A percentile compares a stretch with the other conserved stretches of the same genome.
Conservation (phyloP, 35 echinoderm and acorn worm genomes). For the Chiridota heheva region DNA sequence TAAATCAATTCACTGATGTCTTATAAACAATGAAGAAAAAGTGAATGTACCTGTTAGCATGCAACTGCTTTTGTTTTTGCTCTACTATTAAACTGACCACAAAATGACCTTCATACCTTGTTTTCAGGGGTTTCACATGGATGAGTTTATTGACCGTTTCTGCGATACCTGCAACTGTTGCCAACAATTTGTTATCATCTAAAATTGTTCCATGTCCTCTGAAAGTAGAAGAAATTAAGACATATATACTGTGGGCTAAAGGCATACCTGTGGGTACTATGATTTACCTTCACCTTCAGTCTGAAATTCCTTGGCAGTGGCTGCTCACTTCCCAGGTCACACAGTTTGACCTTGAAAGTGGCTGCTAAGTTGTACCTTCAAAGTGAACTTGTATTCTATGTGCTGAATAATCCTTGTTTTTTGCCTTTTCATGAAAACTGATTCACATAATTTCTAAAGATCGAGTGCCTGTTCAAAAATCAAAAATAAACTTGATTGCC, state of each 20-base stretch:
- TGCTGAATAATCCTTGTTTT: background rate
- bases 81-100: no score
- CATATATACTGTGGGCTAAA: background rate
- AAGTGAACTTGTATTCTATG: background rate
- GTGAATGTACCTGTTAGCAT: no score
- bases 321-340: no score
- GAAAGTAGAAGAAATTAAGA: slow-evolving; percentile 13
- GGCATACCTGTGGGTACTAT: background rate
- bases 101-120: slow-evolving; percentile 61
- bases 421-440: background rate
- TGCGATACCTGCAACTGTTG: slow-evolving; percentile 91
- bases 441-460: background rate
- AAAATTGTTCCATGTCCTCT: slow-evolving; percentile 98
- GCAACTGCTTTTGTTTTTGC: no score
- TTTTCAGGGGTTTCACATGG: slow-evolving; percentile 91
- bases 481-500: no score
- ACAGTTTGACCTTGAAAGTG: no score
- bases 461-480: no score
- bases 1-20: no score
- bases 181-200: slow-evolving; percentile 80
- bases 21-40: no score
- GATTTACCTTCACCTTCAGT: background rate
- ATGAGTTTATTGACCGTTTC: slow-evolving; percentile 98
- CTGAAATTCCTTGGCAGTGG: no score
- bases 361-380: background rate